A percentile compares a stretch with the other conserved stretches of the same genome.
Evolutionary conservation across 1,140 invertebrate species (phyloP).

Genomic region (Drosophila repletoides): DNA sequence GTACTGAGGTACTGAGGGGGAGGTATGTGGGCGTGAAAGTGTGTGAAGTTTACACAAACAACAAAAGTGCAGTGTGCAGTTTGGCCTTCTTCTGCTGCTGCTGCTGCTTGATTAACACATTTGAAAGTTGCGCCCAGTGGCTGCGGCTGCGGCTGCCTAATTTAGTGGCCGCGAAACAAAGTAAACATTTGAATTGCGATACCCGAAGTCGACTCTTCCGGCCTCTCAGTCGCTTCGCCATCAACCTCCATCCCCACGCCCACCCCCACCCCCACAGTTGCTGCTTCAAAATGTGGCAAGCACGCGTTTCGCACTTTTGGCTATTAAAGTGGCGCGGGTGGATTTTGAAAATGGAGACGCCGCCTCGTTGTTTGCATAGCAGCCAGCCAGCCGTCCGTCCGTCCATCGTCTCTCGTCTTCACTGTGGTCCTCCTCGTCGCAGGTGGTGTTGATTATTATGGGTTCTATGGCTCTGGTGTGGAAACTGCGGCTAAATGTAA

Average conservation of each 20-base stretch:
- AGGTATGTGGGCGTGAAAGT: constrained; percentile 10
- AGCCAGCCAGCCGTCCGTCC: too few species aligned
- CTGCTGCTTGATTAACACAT: constrained; percentile 69
- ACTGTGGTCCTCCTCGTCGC: constrained; percentile 17
- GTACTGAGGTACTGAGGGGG: constrained; percentile 45
- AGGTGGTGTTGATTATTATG: constrained; percentile 73
- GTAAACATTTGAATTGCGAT: constrained; percentile 65
- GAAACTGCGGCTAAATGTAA: constrained; percentile 59
- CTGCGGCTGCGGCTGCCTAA: constrained; percentile 37
- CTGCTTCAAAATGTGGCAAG: neutral
- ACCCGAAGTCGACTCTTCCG: neutral
- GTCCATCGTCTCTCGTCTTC: constrained; percentile 14
- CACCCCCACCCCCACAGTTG: neutral
- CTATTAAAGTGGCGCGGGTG: constrained; percentile 10
- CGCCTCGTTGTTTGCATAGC: constrained; percentile 51
- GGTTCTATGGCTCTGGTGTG: constrained; percentile 33
- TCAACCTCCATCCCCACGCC: constrained; percentile 8
- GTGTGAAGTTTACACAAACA: constrained; percentile 22
- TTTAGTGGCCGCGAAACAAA: constrained; percentile 64
- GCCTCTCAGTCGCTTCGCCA: neutral
- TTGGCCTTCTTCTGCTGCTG: neutral
- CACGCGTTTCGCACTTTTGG: constrained; percentile 48
- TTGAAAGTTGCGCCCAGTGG: constrained; percentile 7
- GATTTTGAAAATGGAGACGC: neutral
- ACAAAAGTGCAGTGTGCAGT: constrained; percentile 8